phyloP scores from a whole-genome alignment of 2,797 vertebrate genomes.

The Telmatherina bonti region DNA sequence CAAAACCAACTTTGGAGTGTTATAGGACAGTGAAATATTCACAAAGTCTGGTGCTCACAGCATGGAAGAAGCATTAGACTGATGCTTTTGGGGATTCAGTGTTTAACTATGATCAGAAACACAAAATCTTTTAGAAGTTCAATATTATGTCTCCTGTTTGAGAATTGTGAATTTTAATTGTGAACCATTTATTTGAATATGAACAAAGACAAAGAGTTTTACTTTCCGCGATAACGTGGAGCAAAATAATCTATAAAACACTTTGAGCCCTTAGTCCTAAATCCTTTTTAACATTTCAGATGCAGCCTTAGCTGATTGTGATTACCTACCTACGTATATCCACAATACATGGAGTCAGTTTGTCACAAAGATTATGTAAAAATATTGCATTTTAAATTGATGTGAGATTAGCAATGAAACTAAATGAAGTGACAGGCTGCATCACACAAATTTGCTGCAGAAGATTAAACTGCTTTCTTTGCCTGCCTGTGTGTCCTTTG shows the following conservation, averaged over 20 bases:
- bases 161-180: background rate
- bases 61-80: conserved; percentile 62
- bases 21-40: conserved; percentile 75
- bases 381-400: conserved; percentile 4
- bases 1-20: conserved; percentile 59
- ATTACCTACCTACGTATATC: background rate
- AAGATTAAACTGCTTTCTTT: conserved; percentile 6
- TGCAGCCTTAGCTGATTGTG: background rate
- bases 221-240: background rate
- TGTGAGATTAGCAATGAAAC: background rate
- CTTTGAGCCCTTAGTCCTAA: background rate
- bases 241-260: background rate
- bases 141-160: conserved; percentile 35
- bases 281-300: background rate
- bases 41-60: conserved; percentile 52
- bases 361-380: conserved; percentile 11
- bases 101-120: conserved; percentile 58
- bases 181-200: background rate
- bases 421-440: background rate
- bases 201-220: background rate
- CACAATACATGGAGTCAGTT: background rate
- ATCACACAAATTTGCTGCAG: conserved; percentile 7
- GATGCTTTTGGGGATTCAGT: conserved; percentile 56
- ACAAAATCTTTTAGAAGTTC: conserved; percentile 40
- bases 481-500: background rate